Conservation (phyloP, 2,113 vertebrate species). For the Cisticola juncidis region DNA sequence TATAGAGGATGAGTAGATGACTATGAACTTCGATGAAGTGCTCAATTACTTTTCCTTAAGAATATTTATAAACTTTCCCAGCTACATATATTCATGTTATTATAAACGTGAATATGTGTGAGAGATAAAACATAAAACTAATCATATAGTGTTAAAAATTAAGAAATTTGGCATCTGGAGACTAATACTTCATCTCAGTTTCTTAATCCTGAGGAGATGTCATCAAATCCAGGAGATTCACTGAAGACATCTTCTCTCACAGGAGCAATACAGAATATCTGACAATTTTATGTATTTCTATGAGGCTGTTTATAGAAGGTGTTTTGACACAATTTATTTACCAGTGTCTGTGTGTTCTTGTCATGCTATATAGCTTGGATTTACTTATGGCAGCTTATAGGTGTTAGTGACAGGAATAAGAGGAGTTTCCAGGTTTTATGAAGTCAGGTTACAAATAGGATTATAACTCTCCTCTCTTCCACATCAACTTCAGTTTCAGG, state of each 20-base stretch:
- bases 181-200: background rate
- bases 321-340: background rate
- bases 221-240: background rate
- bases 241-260: background rate
- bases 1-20: background rate
- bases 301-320: background rate
- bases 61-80: background rate
- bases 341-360: background rate
- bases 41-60: background rate
- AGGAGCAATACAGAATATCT: background rate
- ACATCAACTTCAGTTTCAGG: background rate
- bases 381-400: background rate
- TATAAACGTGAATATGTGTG: background rate
- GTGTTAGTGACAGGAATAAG: background rate
- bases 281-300: background rate
- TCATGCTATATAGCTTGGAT: background rate
- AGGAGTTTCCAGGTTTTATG: background rate
- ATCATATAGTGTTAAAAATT: background rate
- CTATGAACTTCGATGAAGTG: background rate
- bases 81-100: background rate
- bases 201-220: background rate
- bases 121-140: background rate
- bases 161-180: background rate
- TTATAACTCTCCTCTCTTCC: accelerated
- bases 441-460: background rate